Evolutionary conservation across 2,113 vertebrate genomes (phyloP).

Genomic region (Balaeniceps rex): DNA sequence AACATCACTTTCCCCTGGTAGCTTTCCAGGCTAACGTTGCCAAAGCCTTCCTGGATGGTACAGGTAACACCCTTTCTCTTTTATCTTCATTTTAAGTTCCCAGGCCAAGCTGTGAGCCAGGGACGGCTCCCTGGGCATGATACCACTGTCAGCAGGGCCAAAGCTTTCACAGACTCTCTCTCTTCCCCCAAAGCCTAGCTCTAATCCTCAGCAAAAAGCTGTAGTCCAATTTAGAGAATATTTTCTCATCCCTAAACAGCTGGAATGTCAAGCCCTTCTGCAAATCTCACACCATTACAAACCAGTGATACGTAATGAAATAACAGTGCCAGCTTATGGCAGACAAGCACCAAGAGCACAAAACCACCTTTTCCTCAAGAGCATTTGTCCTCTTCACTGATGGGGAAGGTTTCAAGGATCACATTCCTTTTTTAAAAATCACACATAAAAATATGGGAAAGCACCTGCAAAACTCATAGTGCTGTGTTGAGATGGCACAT

Average conservation of each 20-base stretch:
- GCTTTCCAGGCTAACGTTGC: neutral
- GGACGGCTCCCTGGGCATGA: neutral
- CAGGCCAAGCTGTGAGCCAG: neutral
- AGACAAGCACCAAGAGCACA: neutral
- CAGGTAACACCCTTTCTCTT: constrained; percentile 38
- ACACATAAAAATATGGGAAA: neutral
- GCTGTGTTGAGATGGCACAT: neutral
- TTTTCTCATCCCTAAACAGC: neutral
- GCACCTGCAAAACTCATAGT: neutral
- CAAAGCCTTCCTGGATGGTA: neutral
- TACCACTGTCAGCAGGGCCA: neutral
- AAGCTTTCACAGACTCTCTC: neutral
- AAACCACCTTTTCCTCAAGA: neutral
- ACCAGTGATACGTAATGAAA: neutral
- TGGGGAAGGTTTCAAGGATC: neutral
- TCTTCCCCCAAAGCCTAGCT: neutral
- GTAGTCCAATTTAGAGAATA: neutral
- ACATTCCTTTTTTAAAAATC: neutral
- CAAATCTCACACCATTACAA: neutral
- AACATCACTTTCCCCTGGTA: constrained; percentile 1
- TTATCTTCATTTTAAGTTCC: neutral
- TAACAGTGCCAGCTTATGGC: neutral
- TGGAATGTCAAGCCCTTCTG: neutral
- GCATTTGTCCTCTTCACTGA: neutral
- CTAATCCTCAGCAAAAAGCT: neutral